Percentiles rank a stretch among this genome's conserved stretches.
These are phyloP conservation scores for Wiebesia pumilae DNA, from an alignment of 1,140 invertebrate genomes.

Conservation along the genomic window DNA sequence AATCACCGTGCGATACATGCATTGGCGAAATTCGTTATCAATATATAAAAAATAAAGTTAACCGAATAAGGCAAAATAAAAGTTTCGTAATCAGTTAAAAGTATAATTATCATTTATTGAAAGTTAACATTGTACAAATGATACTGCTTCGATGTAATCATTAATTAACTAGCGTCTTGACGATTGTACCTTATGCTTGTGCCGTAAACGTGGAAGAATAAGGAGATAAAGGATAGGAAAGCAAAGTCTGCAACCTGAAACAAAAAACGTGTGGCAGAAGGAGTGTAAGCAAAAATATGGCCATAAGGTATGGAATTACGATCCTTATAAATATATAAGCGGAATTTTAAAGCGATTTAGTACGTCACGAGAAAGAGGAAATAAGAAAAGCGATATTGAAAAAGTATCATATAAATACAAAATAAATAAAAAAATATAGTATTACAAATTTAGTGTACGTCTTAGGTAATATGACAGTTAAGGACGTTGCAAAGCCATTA, in stretches of 20 bases:
- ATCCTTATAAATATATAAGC: slow-evolving; percentile 14
- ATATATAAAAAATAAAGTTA: background rate
- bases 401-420: slow-evolving; percentile 23
- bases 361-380: slow-evolving; percentile 1
- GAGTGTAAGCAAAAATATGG: slow-evolving; percentile 13
- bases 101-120: slow-evolving; percentile 17
- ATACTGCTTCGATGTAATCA: slow-evolving; percentile 17
- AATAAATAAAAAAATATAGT: slow-evolving; percentile 38
- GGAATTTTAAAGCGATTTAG: slow-evolving; percentile 1
- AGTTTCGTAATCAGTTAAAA: background rate
- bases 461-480: slow-evolving; percentile 40
- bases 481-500: slow-evolving; percentile 35
- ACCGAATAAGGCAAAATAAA: background rate
- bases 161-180: slow-evolving; percentile 29
- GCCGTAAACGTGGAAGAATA: slow-evolving; percentile 32
- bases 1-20: background rate
- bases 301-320: slow-evolving; percentile 41
- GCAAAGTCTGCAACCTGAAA: background rate
- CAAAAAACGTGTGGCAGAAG: background rate
- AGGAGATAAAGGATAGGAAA: slow-evolving; percentile 15
- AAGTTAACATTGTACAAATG: slow-evolving; percentile 1
- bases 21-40: background rate
- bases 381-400: slow-evolving; percentile 12
- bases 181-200: slow-evolving; percentile 41
- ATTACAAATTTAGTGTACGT: slow-evolving; percentile 35